A percentile compares a stretch with the other conserved stretches of the same genome.
These are phyloP conservation scores for Champsocephalus esox DNA, from an alignment of 2,797 vertebrate genomes.

Conservation along the genomic window DNA sequence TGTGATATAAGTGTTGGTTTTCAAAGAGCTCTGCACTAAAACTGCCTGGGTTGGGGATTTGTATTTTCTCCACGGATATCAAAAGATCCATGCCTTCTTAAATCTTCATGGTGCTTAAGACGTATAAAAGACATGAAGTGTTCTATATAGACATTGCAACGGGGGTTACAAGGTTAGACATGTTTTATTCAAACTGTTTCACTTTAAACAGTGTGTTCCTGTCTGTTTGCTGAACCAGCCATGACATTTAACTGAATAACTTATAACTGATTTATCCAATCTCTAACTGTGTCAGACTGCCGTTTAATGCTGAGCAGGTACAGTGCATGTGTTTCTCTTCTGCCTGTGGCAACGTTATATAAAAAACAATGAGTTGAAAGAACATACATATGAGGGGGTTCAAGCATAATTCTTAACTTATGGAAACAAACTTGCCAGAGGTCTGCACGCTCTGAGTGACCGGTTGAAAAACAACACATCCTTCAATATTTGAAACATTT, in stretches of 20 bases:
- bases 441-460: too few species aligned
- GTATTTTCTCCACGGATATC: conserved; percentile 8
- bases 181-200: conserved; percentile 12
- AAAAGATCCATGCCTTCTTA: conserved; percentile 30
- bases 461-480: background rate
- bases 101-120: conserved; percentile 5
- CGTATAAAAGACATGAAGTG: conserved; percentile 4
- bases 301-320: background rate
- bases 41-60: conserved; percentile 31
- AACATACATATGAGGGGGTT: background rate
- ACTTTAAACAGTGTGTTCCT: background rate
- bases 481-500: background rate
- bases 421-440: too few species aligned
- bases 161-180: conserved; percentile 13
- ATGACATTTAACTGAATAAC: too few species aligned
- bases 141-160: background rate
- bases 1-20: conserved; percentile 28
- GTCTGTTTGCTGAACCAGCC: conserved; percentile 7
- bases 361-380: background rate
- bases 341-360: background rate
- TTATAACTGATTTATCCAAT: too few species aligned
- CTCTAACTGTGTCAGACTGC: background rate
- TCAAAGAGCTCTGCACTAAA: conserved; percentile 13
- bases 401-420: too few species aligned
- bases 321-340: background rate